These are phyloP conservation scores for Cyclina sinensis DNA, from an alignment of 1,140 invertebrate species.

Conservation along the genomic window DNA sequence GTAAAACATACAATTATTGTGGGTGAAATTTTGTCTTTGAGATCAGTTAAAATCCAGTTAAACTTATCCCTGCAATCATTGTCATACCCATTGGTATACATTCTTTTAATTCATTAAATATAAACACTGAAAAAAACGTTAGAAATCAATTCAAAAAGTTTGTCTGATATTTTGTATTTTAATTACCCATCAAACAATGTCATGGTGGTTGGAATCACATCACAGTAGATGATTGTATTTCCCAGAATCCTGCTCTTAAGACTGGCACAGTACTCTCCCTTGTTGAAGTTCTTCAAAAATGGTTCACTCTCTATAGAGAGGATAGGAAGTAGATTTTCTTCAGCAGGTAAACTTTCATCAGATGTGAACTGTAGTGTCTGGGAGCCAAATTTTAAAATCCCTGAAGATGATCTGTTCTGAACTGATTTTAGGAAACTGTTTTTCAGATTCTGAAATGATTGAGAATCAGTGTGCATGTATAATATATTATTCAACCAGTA, in stretches of 20 bases:
- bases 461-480: no score
- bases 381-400: conserved; percentile 88
- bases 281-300: conserved; percentile 92
- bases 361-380: conserved; percentile 89
- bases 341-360: conserved; percentile 37
- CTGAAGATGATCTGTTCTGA: conserved; percentile 86
- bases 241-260: conserved; percentile 92
- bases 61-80: no score
- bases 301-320: conserved; percentile 60
- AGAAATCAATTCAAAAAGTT: no score
- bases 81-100: no score
- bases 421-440: conserved; percentile 89
- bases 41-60: no score
- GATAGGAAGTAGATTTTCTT: conserved; percentile 73
- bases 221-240: conserved; percentile 93
- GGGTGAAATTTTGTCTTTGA: no score
- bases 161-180: neutral
- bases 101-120: no score
- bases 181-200: conserved; percentile 89
- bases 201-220: conserved; percentile 93
- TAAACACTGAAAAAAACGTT: no score
- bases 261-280: conserved; percentile 88
- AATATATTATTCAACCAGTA: no score
- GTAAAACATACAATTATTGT: no score
- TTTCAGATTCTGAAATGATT: conserved; percentile 88